phyloP scores from a whole-genome alignment of 1,140 invertebrate genomes.

The Anadara kagoshimensis region DNA sequence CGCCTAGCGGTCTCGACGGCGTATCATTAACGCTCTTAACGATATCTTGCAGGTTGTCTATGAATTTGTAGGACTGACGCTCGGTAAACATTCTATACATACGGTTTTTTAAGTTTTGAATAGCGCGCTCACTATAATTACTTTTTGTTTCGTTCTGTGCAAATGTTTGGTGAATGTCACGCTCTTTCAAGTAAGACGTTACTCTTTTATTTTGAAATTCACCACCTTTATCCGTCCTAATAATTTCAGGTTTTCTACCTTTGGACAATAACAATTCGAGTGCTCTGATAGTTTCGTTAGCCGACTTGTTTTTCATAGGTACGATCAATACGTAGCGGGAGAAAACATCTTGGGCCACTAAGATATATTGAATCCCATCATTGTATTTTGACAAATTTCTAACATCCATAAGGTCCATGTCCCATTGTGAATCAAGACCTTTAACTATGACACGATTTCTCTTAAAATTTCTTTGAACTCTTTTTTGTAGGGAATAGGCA shows the following conservation, averaged over 20 bases:
- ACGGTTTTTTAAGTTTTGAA: slow-evolving; percentile 32
- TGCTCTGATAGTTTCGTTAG: neutral
- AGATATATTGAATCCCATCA: neutral
- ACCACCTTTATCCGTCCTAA: slow-evolving; percentile 8
- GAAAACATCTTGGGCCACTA: slow-evolving; percentile 1
- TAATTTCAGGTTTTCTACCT: neutral
- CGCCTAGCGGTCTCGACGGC: slow-evolving; percentile 26
- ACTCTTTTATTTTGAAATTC: slow-evolving; percentile 24
- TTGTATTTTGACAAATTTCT: slow-evolving; percentile 2
- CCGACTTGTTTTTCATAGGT: slow-evolving; percentile 6
- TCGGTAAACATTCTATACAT: slow-evolving; percentile 27
- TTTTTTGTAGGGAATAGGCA: slow-evolving; percentile 13
- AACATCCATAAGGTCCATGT: slow-evolving; percentile 23
- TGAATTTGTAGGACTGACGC: slow-evolving; percentile 10
- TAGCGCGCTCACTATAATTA: slow-evolving; percentile 37
- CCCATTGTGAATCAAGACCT: slow-evolving; percentile 24
- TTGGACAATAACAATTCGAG: neutral
- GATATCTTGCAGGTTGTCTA: slow-evolving; percentile 22
- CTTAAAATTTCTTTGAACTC: slow-evolving; percentile 7
- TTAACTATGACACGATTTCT: slow-evolving; percentile 16
- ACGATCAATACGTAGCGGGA: neutral
- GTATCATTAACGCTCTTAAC: slow-evolving; percentile 24
- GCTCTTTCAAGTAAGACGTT: slow-evolving; percentile 26
- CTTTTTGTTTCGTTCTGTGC: slow-evolving; percentile 34
- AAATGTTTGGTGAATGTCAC: slow-evolving; percentile 19